Conservation (phyloP, 1,140 invertebrate species). For the Caenorhabditis briggsae region DNA sequence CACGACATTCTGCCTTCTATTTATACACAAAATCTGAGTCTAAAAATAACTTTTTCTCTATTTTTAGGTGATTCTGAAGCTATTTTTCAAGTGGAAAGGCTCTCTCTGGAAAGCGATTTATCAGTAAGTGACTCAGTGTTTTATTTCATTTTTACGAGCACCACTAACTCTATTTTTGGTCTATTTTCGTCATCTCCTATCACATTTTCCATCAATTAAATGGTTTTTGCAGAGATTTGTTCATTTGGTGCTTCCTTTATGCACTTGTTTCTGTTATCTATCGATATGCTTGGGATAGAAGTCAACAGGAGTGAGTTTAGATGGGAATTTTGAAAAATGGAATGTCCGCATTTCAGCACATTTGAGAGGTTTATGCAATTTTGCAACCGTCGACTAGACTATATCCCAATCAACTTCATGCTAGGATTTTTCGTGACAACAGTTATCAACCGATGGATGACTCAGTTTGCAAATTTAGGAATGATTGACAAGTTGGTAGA, state of each 20-base stretch:
- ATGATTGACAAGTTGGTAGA: constrained; percentile 70
- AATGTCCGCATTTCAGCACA: constrained; percentile 67
- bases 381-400: constrained; percentile 78
- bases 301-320: constrained; percentile 57
- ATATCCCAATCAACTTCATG: constrained; percentile 79
- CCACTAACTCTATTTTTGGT: constrained; percentile 1
- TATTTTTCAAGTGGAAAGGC: constrained; percentile 63
- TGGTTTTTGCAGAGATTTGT: constrained; percentile 57
- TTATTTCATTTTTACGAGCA: background rate
- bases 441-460: constrained; percentile 79
- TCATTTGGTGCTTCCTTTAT: constrained; percentile 60
- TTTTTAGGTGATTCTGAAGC: constrained; percentile 45
- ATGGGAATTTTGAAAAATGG: background rate
- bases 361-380: constrained; percentile 78
- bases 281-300: constrained; percentile 46
- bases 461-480: constrained; percentile 76
- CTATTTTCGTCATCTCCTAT: constrained; percentile 49
- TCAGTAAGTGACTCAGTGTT: constrained; percentile 7
- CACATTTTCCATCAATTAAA: background rate
- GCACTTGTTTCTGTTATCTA: constrained; percentile 57
- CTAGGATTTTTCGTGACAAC: constrained; percentile 79
- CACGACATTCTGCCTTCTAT: background rate
- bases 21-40: background rate
- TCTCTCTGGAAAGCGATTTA: constrained; percentile 62
- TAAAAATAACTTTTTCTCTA: constrained; percentile 1